phyloP scores from a whole-genome alignment of 2,113 vertebrate genomes.

The Ceyx cyanopectus region DNA sequence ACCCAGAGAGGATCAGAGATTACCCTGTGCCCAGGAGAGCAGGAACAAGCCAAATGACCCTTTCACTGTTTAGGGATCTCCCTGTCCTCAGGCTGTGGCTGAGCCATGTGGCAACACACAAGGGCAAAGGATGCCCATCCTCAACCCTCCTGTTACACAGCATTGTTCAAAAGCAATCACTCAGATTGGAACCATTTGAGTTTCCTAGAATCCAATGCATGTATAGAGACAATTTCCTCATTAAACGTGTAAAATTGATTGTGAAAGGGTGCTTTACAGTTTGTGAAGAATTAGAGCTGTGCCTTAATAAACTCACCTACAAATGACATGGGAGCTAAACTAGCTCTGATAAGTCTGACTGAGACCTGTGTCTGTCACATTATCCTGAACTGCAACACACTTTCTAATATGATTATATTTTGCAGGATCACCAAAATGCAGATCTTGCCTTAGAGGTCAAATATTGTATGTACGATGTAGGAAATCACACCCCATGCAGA shows the following conservation, averaged over 20 bases:
- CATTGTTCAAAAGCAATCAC: no score
- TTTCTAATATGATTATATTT: not conserved
- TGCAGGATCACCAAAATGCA: not conserved
- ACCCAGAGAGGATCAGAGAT: not conserved
- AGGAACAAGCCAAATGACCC: not conserved
- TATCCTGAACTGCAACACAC: fast-evolving
- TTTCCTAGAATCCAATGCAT: not conserved
- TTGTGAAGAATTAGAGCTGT: not conserved
- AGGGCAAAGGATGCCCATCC: not conserved
- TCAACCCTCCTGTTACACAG: not conserved
- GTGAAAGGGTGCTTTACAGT: not conserved
- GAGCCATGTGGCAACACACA: not conserved
- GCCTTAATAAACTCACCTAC: not conserved
- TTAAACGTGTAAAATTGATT: not conserved
- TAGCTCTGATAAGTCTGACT: not conserved
- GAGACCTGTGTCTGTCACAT: not conserved
- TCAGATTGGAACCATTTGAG: not conserved
- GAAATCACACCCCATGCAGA: not conserved
- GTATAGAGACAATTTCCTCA: not conserved
- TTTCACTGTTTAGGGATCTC: not conserved
- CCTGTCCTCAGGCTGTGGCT: not conserved
- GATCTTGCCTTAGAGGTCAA: not conserved
- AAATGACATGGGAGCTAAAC: not conserved
- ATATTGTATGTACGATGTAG: not conserved
- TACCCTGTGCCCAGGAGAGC: no score